Conservation (phyloP, 2,113 vertebrate genomes). For the Daubentonia madagascariensis region DNA sequence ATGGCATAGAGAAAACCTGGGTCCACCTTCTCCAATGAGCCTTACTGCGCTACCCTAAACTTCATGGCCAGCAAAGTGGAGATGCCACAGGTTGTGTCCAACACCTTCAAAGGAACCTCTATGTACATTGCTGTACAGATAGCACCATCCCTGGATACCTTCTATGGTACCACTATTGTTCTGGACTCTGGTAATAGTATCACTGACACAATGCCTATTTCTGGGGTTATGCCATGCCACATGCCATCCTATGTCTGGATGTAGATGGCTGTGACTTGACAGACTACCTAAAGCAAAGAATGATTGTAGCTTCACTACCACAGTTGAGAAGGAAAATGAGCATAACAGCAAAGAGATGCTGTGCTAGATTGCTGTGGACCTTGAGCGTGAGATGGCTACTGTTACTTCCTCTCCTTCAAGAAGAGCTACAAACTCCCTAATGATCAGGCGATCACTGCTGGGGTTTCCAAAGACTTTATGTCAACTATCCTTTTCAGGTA, state of each 20-base stretch:
- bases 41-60: slow-evolving; percentile 57
- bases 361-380: slow-evolving; percentile 36
- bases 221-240: background rate
- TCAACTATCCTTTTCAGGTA: slow-evolving; percentile 86
- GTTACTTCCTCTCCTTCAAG: background rate
- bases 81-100: slow-evolving; percentile 53
- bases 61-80: slow-evolving; percentile 42
- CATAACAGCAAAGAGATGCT: slow-evolving; percentile 54
- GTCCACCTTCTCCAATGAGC: background rate
- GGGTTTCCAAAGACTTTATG: slow-evolving; percentile 86
- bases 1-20: slow-evolving; percentile 45
- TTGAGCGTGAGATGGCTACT: background rate
- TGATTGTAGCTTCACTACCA: slow-evolving; percentile 41
- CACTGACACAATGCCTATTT: slow-evolving; percentile 39
- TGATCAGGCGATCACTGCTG: slow-evolving; percentile 63
- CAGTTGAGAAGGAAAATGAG: slow-evolving; percentile 49
- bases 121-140: slow-evolving; percentile 10
- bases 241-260: slow-evolving; percentile 20
- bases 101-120: slow-evolving; percentile 34
- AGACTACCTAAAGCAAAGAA: slow-evolving; percentile 64
- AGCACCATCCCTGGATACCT: background rate
- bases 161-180: slow-evolving; percentile 24
- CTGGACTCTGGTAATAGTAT: slow-evolving; percentile 53
- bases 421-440: slow-evolving; percentile 61
- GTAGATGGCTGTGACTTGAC: slow-evolving; percentile 53